A percentile compares a stretch with the other conserved stretches of the same genome.
These are phyloP conservation scores for Trichosurus vulpecula DNA, from an alignment of 2,797 vertebrate genomes.

Conservation along the genomic window DNA sequence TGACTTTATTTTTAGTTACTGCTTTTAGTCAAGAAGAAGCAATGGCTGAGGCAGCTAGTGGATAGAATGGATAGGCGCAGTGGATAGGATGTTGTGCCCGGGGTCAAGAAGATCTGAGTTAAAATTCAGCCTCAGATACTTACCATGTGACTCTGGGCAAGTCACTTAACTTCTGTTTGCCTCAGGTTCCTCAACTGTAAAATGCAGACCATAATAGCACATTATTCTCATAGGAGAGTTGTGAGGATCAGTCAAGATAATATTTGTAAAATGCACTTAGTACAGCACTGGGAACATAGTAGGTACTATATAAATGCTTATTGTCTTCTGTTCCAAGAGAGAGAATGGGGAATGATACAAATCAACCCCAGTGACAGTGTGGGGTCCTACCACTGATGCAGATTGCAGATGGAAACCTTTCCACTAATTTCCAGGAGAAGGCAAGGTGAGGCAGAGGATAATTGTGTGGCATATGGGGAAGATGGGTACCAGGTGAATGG, in stretches of 20 bases:
- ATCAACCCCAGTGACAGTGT: background rate
- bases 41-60: background rate
- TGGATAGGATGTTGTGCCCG: too few species aligned
- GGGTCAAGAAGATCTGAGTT: background rate
- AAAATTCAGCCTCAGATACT: background rate
- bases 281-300: background rate
- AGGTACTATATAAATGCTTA: background rate
- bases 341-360: background rate
- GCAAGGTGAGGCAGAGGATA: background rate
- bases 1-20: background rate
- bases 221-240: background rate
- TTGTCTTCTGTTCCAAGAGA: background rate
- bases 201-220: background rate
- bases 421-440: background rate
- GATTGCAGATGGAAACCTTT: background rate
- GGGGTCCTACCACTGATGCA: background rate
- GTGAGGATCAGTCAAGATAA: background rate
- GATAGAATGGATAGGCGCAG: too few species aligned
- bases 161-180: background rate
- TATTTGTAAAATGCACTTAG: background rate
- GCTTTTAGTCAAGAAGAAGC: background rate
- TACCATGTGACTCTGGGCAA: background rate
- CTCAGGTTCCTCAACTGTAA: background rate
- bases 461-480: background rate
- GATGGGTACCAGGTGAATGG: background rate